Evolutionary conservation across 2,888 invertebrate species (phyloP), one percentile per base, ranked within the genome.

Genomic region (Parelbella ahira): DNA sequence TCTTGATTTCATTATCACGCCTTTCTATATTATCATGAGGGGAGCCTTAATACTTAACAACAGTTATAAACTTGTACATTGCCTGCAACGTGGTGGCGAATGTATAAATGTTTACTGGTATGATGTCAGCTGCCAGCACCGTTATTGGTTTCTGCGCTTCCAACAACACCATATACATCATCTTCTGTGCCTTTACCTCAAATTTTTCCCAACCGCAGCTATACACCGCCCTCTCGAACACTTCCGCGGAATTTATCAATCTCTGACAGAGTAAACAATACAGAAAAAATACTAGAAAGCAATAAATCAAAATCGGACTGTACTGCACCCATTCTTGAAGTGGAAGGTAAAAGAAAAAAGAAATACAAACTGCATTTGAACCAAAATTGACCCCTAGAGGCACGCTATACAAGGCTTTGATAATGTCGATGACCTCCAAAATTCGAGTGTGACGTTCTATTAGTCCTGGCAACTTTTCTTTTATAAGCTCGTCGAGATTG

Each of bases 171-270:
- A 73, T 43, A 13, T 59, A 79, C 0, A 81, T 47, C 3, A 66
- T 38, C 46, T 65, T 78, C 53, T 64, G 66, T 24, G 81, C 75
- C 0, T 60, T 69, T 5, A 67, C 7, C 7, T 59, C 57, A 30
- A 82, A 82, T 2, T 71, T 74, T 49, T 86, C 82, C 86, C 86
- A 86, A 0, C 84, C 84, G 47, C 86, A 83, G 24, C 69, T 57
- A 41, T 82, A 84, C 0, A 82, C 68, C 0, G 80, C 63, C 2
- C 47, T 63, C 44, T 76, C 80, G 27, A 81, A 84, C 1, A 45
- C 38, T 45, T 78, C 76, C 0, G 83, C 67, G 2, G 77, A 73
- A 44, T 80, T 71, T 1, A 73, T 69, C 45, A 84, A 47, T 12
- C 59, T 59, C 47, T 86, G 86, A 47, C 84, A 68, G 0, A 83